Evolutionary conservation across 2,113 vertebrate genomes (phyloP), one percentile per base, ranked within the genome.

Genomic region (Xenopus borealis): DNA sequence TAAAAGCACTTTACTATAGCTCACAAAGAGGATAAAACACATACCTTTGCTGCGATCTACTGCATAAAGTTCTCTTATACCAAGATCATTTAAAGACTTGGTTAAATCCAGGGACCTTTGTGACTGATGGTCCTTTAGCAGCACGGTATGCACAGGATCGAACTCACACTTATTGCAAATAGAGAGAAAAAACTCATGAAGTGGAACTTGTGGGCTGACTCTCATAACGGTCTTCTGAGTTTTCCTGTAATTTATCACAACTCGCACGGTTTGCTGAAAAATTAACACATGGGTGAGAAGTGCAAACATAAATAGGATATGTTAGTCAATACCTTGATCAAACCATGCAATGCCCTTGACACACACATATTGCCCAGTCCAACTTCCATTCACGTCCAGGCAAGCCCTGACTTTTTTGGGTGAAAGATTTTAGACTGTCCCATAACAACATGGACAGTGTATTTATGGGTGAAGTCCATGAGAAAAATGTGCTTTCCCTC

Each of bases 151-250:
- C 23, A 83, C 85, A 1, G 85, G 83, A 79, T 96, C 91, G 84
- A 98, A 97, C 81, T 99, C 97, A 91, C 97, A 99, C 89, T 99
- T 99, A 78, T 92, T 94, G 81, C 94, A 94, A 75, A 98, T 94
- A 50, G 92, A 79, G 7, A 94, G 89, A 27, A 90, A 59, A 19
- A 95, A 90, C 1, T 96, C 91, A 81, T 88, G 86, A 79, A 98
- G 89, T 0, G 95, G 85, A 30, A 92, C 82, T 47, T 91, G 89
- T 2, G 97, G 96, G 80, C 86, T 98, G 72, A 98, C 95, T 85
- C 97, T 87, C 66, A 98, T 86, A 62, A 99, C 91, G 0, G 97
- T 93, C 86, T 99, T 99, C 91, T 99, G 97, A 1, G 94, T 95
- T 88, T 89, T 95, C 84, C 87, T 98, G 88, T 95, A 98, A 86